Conservation (phyloP, 2,888 invertebrate species). For the Rotaria socialis region DNA sequence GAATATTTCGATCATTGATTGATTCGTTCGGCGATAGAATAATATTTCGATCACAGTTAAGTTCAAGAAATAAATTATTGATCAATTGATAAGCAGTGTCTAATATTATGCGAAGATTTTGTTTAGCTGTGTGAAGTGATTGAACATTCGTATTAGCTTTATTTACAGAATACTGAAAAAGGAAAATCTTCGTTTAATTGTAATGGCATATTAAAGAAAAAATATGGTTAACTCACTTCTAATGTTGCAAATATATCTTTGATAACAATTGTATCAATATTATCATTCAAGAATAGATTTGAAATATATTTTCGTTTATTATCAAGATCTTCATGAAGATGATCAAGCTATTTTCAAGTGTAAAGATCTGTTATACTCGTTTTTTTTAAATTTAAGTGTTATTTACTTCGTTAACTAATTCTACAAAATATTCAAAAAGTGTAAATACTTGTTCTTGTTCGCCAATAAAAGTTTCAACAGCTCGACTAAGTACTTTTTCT, state of each 20-base stretch:
- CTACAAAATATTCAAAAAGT: not conserved
- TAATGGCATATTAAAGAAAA: too few relatives aligned
- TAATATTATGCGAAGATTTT: not conserved
- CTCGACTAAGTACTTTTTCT: not conserved
- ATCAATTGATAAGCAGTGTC: not conserved
- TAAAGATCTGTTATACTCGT: not conserved
- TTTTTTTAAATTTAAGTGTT: too few relatives aligned
- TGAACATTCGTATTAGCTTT: constrained; percentile 8
- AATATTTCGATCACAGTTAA: not conserved
- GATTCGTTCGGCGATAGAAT: not conserved
- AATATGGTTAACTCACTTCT: not conserved
- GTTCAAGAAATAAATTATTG: not conserved
- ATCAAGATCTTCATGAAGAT: not conserved
- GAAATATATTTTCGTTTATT: constrained; percentile 20
- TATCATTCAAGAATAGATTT: not conserved
- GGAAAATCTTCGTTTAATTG: not conserved
- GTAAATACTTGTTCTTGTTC: constrained; percentile 30
- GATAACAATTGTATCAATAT: constrained; percentile 2
- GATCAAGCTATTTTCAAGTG: not conserved
- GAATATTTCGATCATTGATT: constrained; percentile 18
- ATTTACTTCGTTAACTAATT: constrained; percentile 28
- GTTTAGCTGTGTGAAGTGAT: not conserved
- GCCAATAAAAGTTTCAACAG: constrained; percentile 6
- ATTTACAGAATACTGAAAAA: not conserved
- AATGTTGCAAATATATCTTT: constrained; percentile 22